phyloP scores from a whole-genome alignment of 2,113 vertebrate species.

The Mixornis gularis region DNA sequence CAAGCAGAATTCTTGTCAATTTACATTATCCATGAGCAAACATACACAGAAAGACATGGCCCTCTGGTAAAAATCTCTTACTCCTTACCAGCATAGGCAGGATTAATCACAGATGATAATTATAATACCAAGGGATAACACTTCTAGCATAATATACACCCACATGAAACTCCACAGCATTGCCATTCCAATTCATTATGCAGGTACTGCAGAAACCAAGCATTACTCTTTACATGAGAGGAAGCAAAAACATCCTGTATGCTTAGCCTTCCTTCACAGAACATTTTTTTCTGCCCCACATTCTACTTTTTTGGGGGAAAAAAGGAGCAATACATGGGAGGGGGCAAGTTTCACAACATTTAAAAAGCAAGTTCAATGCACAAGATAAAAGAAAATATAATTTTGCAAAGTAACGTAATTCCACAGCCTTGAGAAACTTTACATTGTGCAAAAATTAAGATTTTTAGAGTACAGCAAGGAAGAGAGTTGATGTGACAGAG shows the following conservation, averaged over 20 bases:
- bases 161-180: slow-evolving; percentile 21
- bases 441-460: background rate
- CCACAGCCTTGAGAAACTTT: background rate
- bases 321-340: background rate
- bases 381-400: background rate
- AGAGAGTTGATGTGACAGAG: background rate
- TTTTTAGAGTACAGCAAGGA: background rate
- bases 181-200: slow-evolving; percentile 37
- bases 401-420: background rate
- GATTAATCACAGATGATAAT: slow-evolving; percentile 48
- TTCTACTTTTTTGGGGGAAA: background rate
- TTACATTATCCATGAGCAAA: background rate
- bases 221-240: background rate
- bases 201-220: slow-evolving; percentile 11
- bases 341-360: background rate
- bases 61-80: slow-evolving; percentile 30
- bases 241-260: slow-evolving; percentile 7
- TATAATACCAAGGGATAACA: slow-evolving; percentile 39
- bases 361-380: background rate
- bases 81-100: background rate
- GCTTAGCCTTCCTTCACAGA: background rate
- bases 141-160: slow-evolving; percentile 29
- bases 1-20: slow-evolving; percentile 2
- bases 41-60: background rate
- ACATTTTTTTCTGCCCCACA: background rate